These are phyloP conservation scores for Darevskia nairensis DNA, from an alignment of 2,797 vertebrate species.

Conservation along the genomic window DNA sequence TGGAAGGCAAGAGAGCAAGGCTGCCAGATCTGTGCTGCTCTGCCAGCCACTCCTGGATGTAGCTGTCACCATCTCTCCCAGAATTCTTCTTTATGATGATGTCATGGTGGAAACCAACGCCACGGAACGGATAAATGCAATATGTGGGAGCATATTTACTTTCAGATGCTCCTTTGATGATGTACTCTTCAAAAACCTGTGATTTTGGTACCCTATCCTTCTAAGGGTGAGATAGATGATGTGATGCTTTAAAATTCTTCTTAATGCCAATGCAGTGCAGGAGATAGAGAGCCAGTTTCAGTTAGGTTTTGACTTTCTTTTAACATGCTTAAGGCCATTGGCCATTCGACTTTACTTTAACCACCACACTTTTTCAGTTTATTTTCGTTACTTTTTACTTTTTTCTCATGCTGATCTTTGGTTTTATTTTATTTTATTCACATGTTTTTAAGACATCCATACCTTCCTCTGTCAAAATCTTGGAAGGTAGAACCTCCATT, in stretches of 20 bases:
- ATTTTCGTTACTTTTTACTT: neutral
- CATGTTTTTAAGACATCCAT: constrained; percentile 81
- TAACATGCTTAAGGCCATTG: constrained; percentile 37
- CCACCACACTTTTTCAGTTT: constrained; percentile 50
- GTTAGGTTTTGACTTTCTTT: neutral
- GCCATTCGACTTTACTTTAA: constrained; percentile 5
- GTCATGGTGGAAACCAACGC: neutral
- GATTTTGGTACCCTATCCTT: neutral
- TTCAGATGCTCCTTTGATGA: neutral
- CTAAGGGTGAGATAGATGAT: neutral
- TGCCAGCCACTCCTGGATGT: too few relatives aligned
- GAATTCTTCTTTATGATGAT: neutral
- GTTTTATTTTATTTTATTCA: constrained; percentile 77
- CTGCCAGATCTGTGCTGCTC: too few relatives aligned
- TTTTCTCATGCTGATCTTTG: constrained; percentile 68
- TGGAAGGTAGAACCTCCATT: constrained; percentile 79
- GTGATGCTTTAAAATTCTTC: neutral
- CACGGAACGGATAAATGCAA: neutral
- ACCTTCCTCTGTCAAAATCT: constrained; percentile 82
- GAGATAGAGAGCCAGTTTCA: neutral
- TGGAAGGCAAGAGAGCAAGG: too few relatives aligned
- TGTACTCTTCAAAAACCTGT: neutral
- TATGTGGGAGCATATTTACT: neutral
- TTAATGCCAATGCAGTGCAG: neutral
- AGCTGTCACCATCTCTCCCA: neutral